These are phyloP conservation scores for Gallinago paraguaiae DNA, from an alignment of 2,113 vertebrate species.

Conservation along the genomic window DNA sequence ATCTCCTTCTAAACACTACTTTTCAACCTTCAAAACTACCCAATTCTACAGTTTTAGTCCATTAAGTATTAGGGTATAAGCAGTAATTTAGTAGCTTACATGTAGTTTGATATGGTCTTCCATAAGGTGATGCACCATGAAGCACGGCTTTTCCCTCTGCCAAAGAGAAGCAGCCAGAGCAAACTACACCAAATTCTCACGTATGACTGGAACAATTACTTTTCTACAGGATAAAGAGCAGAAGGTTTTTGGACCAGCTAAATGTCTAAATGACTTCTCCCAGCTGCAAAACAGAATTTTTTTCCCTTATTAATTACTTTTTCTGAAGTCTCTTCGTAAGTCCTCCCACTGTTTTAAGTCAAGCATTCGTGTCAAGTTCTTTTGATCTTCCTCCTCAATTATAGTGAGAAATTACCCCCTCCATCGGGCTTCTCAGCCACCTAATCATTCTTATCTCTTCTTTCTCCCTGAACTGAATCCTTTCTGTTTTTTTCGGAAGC, in stretches of 20 bases:
- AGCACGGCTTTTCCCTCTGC: not conserved
- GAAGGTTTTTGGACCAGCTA: not conserved
- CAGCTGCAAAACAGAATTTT: not conserved
- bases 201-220: not conserved
- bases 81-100: not conserved
- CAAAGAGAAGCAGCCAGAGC: not conserved
- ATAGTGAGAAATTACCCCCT: not conserved
- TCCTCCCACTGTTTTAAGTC: not conserved
- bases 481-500: not conserved
- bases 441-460: not conserved
- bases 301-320: not conserved
- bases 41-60: not conserved
- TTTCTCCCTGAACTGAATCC: not conserved
- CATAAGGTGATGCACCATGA: not conserved
- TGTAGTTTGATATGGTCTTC: not conserved
- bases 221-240: not conserved
- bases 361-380: slow-evolving; percentile 40
- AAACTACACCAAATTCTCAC: not conserved
- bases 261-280: not conserved
- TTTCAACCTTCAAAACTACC: not conserved
- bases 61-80: not conserved
- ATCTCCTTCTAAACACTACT: not conserved
- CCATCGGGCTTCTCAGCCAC: not conserved
- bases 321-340: not conserved
- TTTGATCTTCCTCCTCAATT: slow-evolving; percentile 32